Evolutionary conservation across 2,113 vertebrate species (phyloP).

Genomic region (Dunckerocampus dactyliophorus): DNA sequence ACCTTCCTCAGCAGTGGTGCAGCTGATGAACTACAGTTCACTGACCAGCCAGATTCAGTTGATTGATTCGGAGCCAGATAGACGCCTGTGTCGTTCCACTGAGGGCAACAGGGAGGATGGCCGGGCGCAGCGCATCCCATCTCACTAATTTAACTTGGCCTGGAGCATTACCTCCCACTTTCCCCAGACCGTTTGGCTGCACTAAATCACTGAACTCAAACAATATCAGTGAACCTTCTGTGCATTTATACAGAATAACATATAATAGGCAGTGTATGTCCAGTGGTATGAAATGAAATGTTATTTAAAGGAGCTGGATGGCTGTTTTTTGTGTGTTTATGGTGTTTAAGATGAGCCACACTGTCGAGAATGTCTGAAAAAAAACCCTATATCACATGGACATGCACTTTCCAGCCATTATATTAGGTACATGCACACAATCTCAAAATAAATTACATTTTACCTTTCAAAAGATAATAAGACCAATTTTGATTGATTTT

Average conservation of each 20-base stretch:
- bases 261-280: neutral
- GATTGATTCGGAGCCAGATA: slow-evolving; percentile 57
- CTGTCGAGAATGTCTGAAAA: slow-evolving; percentile 11
- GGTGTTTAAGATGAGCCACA: neutral
- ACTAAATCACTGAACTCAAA: slow-evolving; percentile 22
- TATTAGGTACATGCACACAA: too few relatives aligned
- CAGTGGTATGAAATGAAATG: slow-evolving; percentile 1
- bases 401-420: too few relatives aligned
- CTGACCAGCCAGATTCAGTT: slow-evolving; percentile 48
- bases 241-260: slow-evolving; percentile 8
- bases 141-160: slow-evolving; percentile 43
- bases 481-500: too few relatives aligned
- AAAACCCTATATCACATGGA: neutral
- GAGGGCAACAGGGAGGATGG: slow-evolving; percentile 45
- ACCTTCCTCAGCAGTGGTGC: slow-evolving; percentile 16
- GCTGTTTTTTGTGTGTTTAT: neutral
- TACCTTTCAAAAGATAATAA: too few relatives aligned
- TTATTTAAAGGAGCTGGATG: neutral
- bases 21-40: slow-evolving; percentile 41
- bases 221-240: neutral
- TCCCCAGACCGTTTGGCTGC: slow-evolving; percentile 12
- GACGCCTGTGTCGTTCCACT: slow-evolving; percentile 45
- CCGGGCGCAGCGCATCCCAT: slow-evolving; percentile 31
- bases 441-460: too few relatives aligned
- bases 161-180: slow-evolving; percentile 18